Evolutionary conservation across 2,888 invertebrate genomes (phyloP), one percentile per base, ranked within the genome.

Genomic region (Leptogaster cylindrica): DNA sequence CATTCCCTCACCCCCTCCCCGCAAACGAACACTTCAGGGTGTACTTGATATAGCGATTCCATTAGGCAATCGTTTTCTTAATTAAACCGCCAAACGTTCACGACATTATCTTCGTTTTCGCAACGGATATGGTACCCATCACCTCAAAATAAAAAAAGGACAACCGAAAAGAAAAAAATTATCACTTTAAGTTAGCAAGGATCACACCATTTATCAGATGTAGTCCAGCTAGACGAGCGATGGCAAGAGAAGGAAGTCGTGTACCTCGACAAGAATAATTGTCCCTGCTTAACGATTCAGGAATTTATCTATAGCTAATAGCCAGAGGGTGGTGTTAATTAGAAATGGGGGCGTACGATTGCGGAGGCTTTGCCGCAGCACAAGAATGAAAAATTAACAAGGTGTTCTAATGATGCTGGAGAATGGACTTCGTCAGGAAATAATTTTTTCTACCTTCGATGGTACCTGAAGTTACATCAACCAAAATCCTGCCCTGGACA

Each of bases 131-230:
- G 66, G 66, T 66, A 63, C 63, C 66, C 55, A 63, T 63, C 66
- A 55, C 64, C 31, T 16, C 46, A 16, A 46, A 16, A 46, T 33
- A 55, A 55, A 50, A 50, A 52, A 55, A 55, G 14, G 8, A 27
- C 27, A 3, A 3, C 39, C 16, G 61, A 44, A 50, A 52, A 69
- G 61, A 28, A 39, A 52, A 69, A 69, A 67, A 69, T n/a, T n/a
- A 65, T 67, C 58, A 67, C 65, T 67, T 64, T 64, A 65, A 67
- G 65, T 69, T 67, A 46, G 52, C 65, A 67, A 69, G 67, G 67
- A 69, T 69, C 69, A 67, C 61, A 65, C 67, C 65, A 69, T 69
- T 69, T 69, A 69, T 69, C 69, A 69, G 69, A 69, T 69, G 67
- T 58, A 67, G 67, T 69, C 69, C 66, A 36, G 58, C 63, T 31